These are phyloP conservation scores for Brachionus manjavacas DNA, from an alignment of 1,140 invertebrate species.

Conservation along the genomic window DNA sequence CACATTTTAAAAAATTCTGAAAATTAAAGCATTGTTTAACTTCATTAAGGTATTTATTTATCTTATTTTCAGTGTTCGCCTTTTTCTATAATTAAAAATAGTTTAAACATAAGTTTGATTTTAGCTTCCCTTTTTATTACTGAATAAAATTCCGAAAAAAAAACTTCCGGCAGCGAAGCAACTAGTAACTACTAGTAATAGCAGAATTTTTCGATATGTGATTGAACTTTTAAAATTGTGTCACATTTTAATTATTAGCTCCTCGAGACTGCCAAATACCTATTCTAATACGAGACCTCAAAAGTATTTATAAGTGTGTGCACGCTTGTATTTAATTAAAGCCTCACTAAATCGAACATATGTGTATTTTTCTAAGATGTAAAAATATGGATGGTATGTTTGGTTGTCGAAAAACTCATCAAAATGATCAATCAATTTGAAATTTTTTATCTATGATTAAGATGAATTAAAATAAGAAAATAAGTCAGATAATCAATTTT, in stretches of 20 bases:
- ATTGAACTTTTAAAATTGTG: not conserved
- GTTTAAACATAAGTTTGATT: too few species aligned
- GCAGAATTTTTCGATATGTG: not conserved
- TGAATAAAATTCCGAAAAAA: too few species aligned
- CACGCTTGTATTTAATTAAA: not conserved
- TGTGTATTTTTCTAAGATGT: not conserved
- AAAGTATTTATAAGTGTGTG: not conserved
- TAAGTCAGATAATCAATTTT: not conserved
- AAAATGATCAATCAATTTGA: conserved; percentile 20
- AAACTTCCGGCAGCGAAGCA: too few species aligned
- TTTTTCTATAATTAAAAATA: too few species aligned
- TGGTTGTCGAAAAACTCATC: conserved; percentile 10
- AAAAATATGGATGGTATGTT: not conserved
- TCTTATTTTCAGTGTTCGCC: too few species aligned
- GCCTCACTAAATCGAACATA: not conserved
- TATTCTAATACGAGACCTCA: not conserved
- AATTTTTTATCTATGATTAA: conserved; percentile 4
- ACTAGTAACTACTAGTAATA: too few species aligned
- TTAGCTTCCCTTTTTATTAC: too few species aligned
- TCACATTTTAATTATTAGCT: not conserved
- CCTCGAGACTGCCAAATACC: not conserved
- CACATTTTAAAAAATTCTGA: too few species aligned
- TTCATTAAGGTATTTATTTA: too few species aligned
- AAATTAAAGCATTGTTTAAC: too few species aligned
- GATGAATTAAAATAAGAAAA: not conserved